A percentile compares a stretch with the other conserved stretches of the same genome.
Conservation (phyloP, 2,888 invertebrate species). For the Polydrusus cervinus region DNA sequence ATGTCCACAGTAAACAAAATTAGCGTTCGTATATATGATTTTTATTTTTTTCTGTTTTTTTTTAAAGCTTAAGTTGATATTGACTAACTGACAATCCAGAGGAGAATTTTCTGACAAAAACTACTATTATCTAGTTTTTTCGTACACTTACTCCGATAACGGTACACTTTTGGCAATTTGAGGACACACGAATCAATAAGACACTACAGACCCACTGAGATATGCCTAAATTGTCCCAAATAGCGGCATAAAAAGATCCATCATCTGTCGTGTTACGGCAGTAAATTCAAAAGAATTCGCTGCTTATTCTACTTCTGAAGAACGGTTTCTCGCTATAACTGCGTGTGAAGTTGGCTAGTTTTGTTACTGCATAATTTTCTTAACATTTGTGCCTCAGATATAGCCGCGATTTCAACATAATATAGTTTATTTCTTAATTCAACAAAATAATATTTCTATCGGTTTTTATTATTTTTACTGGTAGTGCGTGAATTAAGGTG, state of each 20-base stretch:
- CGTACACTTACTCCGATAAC: too few species aligned
- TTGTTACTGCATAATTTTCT: conserved; percentile 36
- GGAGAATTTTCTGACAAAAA: too few species aligned
- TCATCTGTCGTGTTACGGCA: conserved; percentile 40
- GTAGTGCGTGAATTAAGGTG: background rate
- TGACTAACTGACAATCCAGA: too few species aligned
- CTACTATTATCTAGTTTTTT: too few species aligned
- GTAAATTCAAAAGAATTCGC: conserved; percentile 41
- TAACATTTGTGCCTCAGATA: conserved; percentile 29
- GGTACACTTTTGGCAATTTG: background rate
- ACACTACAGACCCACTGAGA: conserved; percentile 27
- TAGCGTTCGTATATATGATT: too few species aligned
- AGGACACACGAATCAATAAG: conserved; percentile 3
- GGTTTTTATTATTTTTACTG: background rate
- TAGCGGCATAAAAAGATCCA: conserved; percentile 45
- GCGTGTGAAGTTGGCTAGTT: conserved; percentile 47
- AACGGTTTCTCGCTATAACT: conserved; percentile 55
- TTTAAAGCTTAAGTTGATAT: too few species aligned
- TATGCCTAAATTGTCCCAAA: conserved; percentile 11
- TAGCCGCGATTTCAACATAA: conserved; percentile 9
- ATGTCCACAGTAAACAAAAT: too few species aligned
- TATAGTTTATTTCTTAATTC: conserved; percentile 6
- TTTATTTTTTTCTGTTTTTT: too few species aligned
- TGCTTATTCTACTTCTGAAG: conserved; percentile 53
- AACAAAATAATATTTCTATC: background rate